phyloP scores from a whole-genome alignment of 2,888 invertebrate genomes.

The Limenitis camilla region DNA sequence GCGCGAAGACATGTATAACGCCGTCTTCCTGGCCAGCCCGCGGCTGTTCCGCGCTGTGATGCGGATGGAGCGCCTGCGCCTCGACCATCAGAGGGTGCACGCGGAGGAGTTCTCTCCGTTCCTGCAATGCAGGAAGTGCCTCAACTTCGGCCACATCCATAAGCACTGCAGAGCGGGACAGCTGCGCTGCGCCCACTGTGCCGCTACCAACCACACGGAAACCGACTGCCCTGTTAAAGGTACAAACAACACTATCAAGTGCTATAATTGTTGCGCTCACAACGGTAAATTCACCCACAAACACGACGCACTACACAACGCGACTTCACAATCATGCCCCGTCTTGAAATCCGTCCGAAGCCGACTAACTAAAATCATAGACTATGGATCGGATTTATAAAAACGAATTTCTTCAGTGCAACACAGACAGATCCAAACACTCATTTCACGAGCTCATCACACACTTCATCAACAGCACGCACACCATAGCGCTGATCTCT shows the following conservation, averaged over 20 bases:
- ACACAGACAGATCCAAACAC: background rate
- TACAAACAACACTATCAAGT: too few species aligned
- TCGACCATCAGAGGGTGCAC: too few species aligned
- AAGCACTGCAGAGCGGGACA: slow-evolving; percentile 5
- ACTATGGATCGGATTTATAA: too few species aligned
- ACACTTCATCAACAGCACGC: background rate
- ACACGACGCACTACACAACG: too few species aligned
- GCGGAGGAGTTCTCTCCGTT: slow-evolving; percentile 15
- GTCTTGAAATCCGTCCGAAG: too few species aligned
- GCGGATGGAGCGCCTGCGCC: too few species aligned
- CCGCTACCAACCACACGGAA: background rate
- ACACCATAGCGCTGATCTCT: slow-evolving; percentile 7
- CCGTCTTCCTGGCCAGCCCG: slow-evolving; percentile 7
- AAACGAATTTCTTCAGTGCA: background rate
- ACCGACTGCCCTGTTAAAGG: slow-evolving; percentile 9
- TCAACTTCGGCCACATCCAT: slow-evolving; percentile 9
- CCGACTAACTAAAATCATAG: too few species aligned
- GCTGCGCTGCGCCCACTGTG: slow-evolving; percentile 18
- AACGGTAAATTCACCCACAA: too few species aligned
- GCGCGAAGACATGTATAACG: slow-evolving; percentile 13
- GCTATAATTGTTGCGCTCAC: too few species aligned
- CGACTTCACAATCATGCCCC: too few species aligned
- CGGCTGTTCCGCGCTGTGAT: background rate
- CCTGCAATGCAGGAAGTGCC: background rate
- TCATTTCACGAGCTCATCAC: background rate